Percentiles rank a stretch among this genome's conserved stretches.
Conservation (phyloP, 2,113 vertebrate genomes). For the Phalacrocorax brasilianus region DNA sequence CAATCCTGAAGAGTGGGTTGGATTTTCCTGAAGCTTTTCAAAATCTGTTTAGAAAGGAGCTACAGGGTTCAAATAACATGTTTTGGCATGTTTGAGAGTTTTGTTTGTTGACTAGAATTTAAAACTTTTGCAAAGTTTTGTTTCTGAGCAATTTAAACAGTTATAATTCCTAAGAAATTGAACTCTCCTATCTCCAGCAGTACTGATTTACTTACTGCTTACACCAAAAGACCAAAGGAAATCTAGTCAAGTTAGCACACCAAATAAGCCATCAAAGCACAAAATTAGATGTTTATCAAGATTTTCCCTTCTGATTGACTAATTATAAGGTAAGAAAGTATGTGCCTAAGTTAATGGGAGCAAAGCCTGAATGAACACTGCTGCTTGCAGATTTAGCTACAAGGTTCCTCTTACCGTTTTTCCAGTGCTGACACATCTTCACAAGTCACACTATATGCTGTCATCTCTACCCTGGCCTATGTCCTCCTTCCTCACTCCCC, state of each 20-base stretch:
- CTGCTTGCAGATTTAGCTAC: background rate
- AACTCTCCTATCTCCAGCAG: background rate
- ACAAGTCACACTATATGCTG: background rate
- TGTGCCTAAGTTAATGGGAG: background rate
- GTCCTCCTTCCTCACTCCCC: background rate
- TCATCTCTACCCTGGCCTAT: background rate
- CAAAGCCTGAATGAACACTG: background rate
- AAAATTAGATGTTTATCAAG: background rate
- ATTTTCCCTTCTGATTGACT: background rate
- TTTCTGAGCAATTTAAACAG: background rate
- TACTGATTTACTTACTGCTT: background rate
- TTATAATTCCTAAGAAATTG: background rate
- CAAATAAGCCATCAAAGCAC: background rate
- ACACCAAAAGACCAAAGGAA: background rate
- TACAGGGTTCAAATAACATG: background rate
- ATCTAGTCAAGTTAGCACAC: background rate
- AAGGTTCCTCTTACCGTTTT: background rate
- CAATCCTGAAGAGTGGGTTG: background rate
- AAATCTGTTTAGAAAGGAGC: background rate
- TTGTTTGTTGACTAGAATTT: background rate
- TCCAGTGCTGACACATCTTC: background rate
- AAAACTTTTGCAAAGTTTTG: background rate
- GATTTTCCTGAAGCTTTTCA: background rate
- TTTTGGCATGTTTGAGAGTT: background rate
- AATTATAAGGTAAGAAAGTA: background rate